phyloP scores from a whole-genome alignment of 2,797 vertebrate genomes.

The Pogonophryne albipinna region DNA sequence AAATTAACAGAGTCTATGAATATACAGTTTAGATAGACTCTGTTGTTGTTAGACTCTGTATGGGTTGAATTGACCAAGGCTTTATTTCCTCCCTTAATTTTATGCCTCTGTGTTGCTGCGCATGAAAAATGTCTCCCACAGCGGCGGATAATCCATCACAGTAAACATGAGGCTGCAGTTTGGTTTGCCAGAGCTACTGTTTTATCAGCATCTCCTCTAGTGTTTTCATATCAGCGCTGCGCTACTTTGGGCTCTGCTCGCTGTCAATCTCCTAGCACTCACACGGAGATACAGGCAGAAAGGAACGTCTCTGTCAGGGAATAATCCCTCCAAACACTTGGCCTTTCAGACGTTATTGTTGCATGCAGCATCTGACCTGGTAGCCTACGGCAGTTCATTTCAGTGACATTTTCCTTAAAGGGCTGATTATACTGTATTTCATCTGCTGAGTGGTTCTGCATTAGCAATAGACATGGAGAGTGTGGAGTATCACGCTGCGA shows the following conservation, averaged over 20 bases:
- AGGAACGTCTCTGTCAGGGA: conserved; percentile 8
- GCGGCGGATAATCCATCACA: conserved; percentile 36
- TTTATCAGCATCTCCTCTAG: conserved; percentile 54
- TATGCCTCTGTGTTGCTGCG: neutral
- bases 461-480: conserved; percentile 23
- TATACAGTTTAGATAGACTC: no score
- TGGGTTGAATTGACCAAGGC: conserved; percentile 18
- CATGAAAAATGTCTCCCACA: conserved; percentile 11
- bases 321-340: conserved; percentile 20
- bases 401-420: conserved; percentile 35
- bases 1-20: no score
- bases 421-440: conserved; percentile 40
- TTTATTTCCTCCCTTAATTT: conserved; percentile 1
- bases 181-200: conserved; percentile 15
- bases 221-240: conserved; percentile 34
- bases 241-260: neutral
- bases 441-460: conserved; percentile 35
- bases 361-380: conserved; percentile 20
- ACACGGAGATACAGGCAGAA: conserved; percentile 30
- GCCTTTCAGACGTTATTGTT: conserved; percentile 22
- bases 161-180: conserved; percentile 15
- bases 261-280: conserved; percentile 55
- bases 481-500: conserved; percentile 49
- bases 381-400: conserved; percentile 33
- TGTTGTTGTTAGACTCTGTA: neutral